phyloP scores from a whole-genome alignment of 2,113 vertebrate genomes.

The Porphyrio hochstetteri region DNA sequence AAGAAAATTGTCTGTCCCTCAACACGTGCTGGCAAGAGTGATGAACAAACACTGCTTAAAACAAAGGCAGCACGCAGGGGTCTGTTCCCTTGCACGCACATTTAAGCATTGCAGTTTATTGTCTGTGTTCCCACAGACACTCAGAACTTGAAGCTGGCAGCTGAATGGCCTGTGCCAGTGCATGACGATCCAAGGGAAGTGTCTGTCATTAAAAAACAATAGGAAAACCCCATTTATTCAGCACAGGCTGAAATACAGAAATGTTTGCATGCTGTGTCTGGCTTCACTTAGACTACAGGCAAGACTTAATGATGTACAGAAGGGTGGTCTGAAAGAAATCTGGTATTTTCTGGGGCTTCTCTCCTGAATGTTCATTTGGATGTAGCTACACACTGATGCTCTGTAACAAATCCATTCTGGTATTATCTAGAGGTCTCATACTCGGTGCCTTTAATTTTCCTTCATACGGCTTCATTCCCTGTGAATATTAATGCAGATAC shows the following conservation, averaged over 20 bases:
- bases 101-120: neutral
- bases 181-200: neutral
- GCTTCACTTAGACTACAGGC: neutral
- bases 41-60: neutral
- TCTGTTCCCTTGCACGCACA: neutral
- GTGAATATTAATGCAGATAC: neutral
- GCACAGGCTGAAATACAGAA: neutral
- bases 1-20: neutral
- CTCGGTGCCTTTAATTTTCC: neutral
- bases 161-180: neutral
- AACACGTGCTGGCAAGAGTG: neutral
- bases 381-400: neutral
- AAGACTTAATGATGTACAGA: neutral
- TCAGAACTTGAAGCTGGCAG: neutral
- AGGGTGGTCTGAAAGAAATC: neutral
- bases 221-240: neutral
- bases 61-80: accelerated
- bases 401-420: neutral
- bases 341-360: neutral
- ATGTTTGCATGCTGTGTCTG: neutral
- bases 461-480: neutral
- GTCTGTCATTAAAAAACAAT: neutral
- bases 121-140: neutral
- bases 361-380: neutral
- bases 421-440: neutral